A percentile compares a stretch with the other conserved stretches of the same genome.
Conservation (phyloP, 1,140 invertebrate genomes). For the Eueides isabella region DNA sequence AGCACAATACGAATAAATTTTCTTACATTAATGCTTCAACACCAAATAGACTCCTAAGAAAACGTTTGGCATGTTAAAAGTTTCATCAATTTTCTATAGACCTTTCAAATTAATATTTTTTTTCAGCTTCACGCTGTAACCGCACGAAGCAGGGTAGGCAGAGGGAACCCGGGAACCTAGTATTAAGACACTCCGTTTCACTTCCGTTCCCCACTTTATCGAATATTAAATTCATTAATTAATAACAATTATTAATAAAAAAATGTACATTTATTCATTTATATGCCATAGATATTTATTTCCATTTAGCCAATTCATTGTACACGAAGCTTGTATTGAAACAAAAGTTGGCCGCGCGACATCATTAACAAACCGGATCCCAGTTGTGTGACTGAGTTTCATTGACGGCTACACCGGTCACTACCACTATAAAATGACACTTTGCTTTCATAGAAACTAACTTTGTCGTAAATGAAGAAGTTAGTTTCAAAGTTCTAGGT, state of each 20-base stretch:
- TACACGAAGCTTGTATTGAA: conserved; percentile 59
- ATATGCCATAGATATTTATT: background rate
- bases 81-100: too few relatives aligned
- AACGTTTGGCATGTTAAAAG: too few relatives aligned
- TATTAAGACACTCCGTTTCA: too few relatives aligned
- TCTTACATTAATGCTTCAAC: too few relatives aligned
- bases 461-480: conserved; percentile 5
- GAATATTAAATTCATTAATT: too few relatives aligned
- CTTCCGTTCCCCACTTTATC: too few relatives aligned
- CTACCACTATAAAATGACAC: conserved; percentile 30
- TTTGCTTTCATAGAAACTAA: conserved; percentile 15
- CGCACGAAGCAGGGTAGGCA: too few relatives aligned
- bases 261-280: background rate
- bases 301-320: conserved; percentile 40
- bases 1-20: background rate
- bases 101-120: too few relatives aligned
- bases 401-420: conserved; percentile 54
- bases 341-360: conserved; percentile 69
- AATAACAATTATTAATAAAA: too few relatives aligned
- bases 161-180: too few relatives aligned
- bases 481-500: conserved; percentile 23
- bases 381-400: conserved; percentile 56
- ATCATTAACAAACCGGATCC: conserved; percentile 68
- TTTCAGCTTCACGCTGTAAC: too few relatives aligned
- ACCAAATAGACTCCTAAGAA: too few relatives aligned